Evolutionary conservation across 2,888 invertebrate genomes (phyloP), one percentile per base, ranked within the genome.

Genomic region (Andricus curvator): DNA sequence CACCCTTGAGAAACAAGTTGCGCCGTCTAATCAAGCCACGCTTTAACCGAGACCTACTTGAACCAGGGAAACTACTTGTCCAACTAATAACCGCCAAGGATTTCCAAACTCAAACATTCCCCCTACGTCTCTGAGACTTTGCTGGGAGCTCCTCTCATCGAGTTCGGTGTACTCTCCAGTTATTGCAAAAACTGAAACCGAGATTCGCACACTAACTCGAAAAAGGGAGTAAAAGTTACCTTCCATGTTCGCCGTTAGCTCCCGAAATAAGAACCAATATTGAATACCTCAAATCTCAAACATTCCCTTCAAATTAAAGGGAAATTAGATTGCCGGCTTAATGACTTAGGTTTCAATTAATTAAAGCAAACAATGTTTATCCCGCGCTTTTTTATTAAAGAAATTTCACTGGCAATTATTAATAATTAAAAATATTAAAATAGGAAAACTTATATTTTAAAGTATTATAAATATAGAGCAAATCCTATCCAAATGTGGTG

Each of bases 61-160:
- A 82, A 82, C 83, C 81, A 81, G 79, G 66, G 84, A 87, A 91
- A 91, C 91, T 91, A 91, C 91, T 89, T 88, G 89, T 89, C 88
- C 88, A 91, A 92, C 89, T 92, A 91, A 91, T 91, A 91, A 91
- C 89, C 91, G 90, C 87, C 81, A 82, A 84, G 88, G 88, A 90
- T 90, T 89, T 88, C 86, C 86, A 86, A 88, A 88, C 87, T 88
- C 85, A 88, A 91, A 90, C 88, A 89, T 87, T 74, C 20, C 74
- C 74, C n/a, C 56, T 74, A 33, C 67, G 29, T 60, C 77, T 56
- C 77, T 74, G 79, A 56, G n/a, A 33, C 56, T 60, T 56, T n/a
- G 6, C 33, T 51, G n/a, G n/a, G 5, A 74, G 33, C 74, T 74
- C 51, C 51, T 48, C 70, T 56, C 4, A 22, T 29, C 29, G 6